Evolutionary conservation across 2,888 invertebrate species (phyloP), one percentile per base, ranked within the genome.

Genomic region (Phorcus lineatus): DNA sequence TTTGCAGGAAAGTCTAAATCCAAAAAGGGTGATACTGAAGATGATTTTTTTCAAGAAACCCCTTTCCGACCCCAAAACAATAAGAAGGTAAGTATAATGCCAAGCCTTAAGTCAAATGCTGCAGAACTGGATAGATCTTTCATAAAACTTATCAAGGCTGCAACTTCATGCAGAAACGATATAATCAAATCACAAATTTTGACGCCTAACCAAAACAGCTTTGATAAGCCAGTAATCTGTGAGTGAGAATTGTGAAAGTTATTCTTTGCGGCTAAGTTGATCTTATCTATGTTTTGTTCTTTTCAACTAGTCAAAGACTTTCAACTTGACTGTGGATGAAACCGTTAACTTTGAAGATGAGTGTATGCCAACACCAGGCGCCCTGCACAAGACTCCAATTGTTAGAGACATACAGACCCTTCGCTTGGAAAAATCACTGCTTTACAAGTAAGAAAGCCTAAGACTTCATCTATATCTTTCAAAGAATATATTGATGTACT

Each of bases 11-110:
- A 70, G 40, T 31, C 70, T n/a, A 70, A 70, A 40, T 31, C 28
- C 17, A 62, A 24, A 62, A 28, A 31, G 24, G 47, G 19, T 36
- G 74, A 78, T 22, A 47, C 47, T 47, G 54, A 78, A 19, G 80
- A 79, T 57, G 82, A 82, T 54, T 24, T 82, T 28, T 82, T 82
- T 52, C 19, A 54, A 3, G 74, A 74, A 13, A 82, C 82, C n/a
- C 80, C 80, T 2, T 82, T 80, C 40, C 80, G 62, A 62, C 40
- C 40, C 11, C 47, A 24, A 22, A 80, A 54, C 17, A 76, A 52
- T 28, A 74, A 54, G 17, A 80, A 78, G 78, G 78, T 80, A 16
- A 55, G 62, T 47, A 19, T 24, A 36, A 36, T 36, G n/a, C n/a
- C n/a, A n/a, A n/a, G n/a, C n/a, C n/a, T n/a, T n/a, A n/a, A n/a